Base-by-base conservation (phyloP, 2,888 invertebrate species). In the Chironomus riparius region DNA sequence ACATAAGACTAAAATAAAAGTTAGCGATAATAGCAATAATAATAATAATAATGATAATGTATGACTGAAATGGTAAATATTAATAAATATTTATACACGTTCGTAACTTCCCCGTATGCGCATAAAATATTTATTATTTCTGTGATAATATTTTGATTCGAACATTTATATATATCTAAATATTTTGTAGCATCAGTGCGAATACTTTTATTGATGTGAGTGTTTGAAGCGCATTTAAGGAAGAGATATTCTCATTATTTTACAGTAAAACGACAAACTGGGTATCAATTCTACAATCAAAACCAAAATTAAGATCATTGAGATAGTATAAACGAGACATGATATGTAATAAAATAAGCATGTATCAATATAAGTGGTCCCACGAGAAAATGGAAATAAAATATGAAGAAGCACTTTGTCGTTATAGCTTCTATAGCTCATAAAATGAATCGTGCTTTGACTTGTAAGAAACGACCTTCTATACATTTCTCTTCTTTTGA, bases 41-140 rank as follows among this genome's bases (percentile, higher is more conserved):
- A 50, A 50, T 21, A 65, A 65, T 65, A 21, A 65, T 65, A 13
- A 65, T 21, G 13, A 65, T 21, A 65, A 24, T 65, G 21, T 13
- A 21, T 21, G 65, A 24, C 13, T 21, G 24, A 65, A 65, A 24
- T 65, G 65, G 24, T 65, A 38, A 38, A 38, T 38, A 22, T 65
- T 65, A 65, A 65, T 65, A 65, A 21, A 65, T 65, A 56, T 56
- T 56, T 56, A 56, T 56, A 56, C 65, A 38, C 38, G 38, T 38
- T 10, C 38, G 13, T 65, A 65, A 65, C 21, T 65, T 65, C 24
- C 62, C 65, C 13, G 21, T 21, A 24, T 24, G 65, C 65, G 65
- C 12, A 65, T 65, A 65, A 65, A 65, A 65, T 65, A 65, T 65
- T 65, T 65, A 65, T 65, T 65, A 65, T 65, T 65, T 65, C 21